Evolutionary conservation across 2,113 vertebrate species (phyloP).

Genomic region (Struthio camelus): DNA sequence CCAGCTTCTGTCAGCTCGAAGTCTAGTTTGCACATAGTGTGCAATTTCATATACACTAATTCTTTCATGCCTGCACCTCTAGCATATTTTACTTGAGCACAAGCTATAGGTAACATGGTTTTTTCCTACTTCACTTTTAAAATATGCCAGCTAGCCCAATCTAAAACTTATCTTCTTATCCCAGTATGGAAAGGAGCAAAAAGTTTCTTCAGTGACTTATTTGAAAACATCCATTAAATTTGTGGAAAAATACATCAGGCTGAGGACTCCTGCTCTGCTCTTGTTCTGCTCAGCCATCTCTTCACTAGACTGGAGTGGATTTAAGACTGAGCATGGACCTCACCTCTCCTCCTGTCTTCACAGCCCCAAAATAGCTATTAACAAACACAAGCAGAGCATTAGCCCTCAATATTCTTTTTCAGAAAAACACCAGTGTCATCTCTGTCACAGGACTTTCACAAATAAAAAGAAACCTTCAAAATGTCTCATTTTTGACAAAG

Average conservation of each 20-base stretch:
- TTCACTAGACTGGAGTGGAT: background rate
- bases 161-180: background rate
- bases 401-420: background rate
- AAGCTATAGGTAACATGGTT: background rate
- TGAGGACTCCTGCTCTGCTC: background rate
- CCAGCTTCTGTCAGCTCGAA: background rate
- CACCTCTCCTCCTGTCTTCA: background rate
- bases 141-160: rapidly evolving
- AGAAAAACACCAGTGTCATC: background rate
- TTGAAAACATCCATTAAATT: background rate
- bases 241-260: background rate
- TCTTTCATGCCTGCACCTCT: background rate
- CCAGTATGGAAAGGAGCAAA: background rate
- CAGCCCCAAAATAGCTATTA: background rate
- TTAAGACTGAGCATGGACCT: background rate
- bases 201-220: background rate
- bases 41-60: background rate
- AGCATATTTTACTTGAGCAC: background rate
- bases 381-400: background rate
- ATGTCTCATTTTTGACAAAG: background rate
- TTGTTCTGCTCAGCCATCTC: background rate
- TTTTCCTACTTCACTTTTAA: background rate
- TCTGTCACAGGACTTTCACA: background rate
- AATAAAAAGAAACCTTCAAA: background rate
- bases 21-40: background rate